These are phyloP conservation scores for Erebia palarica DNA, from an alignment of 2,888 invertebrate species.

Conservation along the genomic window DNA sequence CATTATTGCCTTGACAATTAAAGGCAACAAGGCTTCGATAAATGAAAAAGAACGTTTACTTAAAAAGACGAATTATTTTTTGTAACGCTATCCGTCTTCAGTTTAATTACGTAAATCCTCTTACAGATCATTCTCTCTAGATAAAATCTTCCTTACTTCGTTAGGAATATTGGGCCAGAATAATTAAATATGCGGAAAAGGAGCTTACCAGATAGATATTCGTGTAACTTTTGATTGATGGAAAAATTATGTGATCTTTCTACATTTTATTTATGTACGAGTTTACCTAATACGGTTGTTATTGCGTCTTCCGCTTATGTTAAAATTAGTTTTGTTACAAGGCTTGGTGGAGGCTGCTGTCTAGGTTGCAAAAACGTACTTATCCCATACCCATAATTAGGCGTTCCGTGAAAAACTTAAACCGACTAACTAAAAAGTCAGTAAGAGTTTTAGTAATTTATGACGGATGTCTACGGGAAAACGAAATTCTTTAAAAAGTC, in stretches of 20 bases:
- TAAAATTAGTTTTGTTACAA: too few species aligned
- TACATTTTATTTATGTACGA: not conserved
- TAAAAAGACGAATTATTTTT: constrained; percentile 20
- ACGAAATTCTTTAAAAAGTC: too few species aligned
- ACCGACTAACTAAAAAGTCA: too few species aligned
- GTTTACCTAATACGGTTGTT: too few species aligned
- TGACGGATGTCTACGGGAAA: too few species aligned
- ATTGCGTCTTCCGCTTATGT: too few species aligned
- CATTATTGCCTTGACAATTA: not conserved
- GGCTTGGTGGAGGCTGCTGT: too few species aligned
- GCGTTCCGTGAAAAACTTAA: too few species aligned
- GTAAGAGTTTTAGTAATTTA: too few species aligned
- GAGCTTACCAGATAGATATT: constrained; percentile 53
- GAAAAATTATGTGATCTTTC: not conserved
- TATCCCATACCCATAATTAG: too few species aligned
- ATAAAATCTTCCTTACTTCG: constrained; percentile 59
- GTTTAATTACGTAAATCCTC: constrained; percentile 76
- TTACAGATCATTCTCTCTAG: constrained; percentile 60
- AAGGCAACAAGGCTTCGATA: constrained; percentile 12
- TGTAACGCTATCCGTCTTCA: constrained; percentile 46
- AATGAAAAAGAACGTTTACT: constrained; percentile 21
- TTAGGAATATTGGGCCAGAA: constrained; percentile 53
- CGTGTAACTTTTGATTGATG: constrained; percentile 19
- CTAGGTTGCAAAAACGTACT: too few species aligned
- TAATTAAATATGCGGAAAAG: constrained; percentile 61